Evolutionary conservation across 2,113 vertebrate genomes (phyloP), one percentile per base, ranked within the genome.

Genomic region (Dipodomys merriami): DNA sequence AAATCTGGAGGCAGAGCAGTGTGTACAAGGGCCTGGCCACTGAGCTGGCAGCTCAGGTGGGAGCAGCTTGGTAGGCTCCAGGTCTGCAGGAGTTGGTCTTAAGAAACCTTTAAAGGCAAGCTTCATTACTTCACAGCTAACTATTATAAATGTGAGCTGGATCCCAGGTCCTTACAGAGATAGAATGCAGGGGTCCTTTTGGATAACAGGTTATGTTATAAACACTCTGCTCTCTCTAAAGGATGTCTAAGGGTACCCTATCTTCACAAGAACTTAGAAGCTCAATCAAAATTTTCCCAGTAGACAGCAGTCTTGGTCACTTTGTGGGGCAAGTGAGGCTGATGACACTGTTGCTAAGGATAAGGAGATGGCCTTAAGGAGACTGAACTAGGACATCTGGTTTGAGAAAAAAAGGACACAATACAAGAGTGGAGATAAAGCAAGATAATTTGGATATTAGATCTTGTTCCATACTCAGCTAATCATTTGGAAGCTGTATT

Each of bases 261-360:
- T 68, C 30, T 60, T 35, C 27, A 69, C 35, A 73, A 29, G 29
- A 20, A 16, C 29, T 73, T 19, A 1, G 73, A 64, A 13, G 20
- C 33, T 90, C n/a, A 7, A 12, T 77, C 35, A 60, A 49, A 78
- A 18, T 10, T 16, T 44, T 33, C n/a, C 35, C 23, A 0, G 71
- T 1, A 5, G 22, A 46, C 35, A 29, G 29, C 67, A 92, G 33
- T 22, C n/a, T 20, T 0, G 8, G n/a, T 60, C 33, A 33, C 25
- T 27, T 23, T 22, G 4, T 33, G 64, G 77, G 30, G 18, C 15
- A 65, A 30, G 76, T 1, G 1, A 35, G 69, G 5, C 60, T 79
- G 3, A 29, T 35, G 27, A 0, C 1, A 29, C 8, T 7, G 29
- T 53, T 20, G 0, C 6, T 16, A 39, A 80, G 29, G n/a, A 22